phyloP scores from a whole-genome alignment of 2,888 invertebrate genomes.

The Hirtodrosophila trivittata region DNA sequence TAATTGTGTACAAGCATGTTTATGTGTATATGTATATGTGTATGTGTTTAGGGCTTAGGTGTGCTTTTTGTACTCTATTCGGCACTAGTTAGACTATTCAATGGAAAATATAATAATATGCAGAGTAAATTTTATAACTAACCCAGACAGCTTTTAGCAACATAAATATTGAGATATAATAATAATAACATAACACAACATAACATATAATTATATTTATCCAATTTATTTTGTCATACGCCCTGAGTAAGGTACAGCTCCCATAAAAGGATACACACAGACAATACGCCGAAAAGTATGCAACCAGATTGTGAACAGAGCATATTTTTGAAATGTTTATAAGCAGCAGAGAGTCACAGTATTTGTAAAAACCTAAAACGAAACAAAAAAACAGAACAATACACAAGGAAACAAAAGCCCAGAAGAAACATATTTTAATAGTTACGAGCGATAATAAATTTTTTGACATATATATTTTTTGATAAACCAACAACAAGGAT shows the following conservation, averaged over 20 bases:
- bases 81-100: conserved; percentile 65
- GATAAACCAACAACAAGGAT: conserved; percentile 48
- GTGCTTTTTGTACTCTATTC: conserved; percentile 68
- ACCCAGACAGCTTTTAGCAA: conserved; percentile 58
- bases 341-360: conserved; percentile 47
- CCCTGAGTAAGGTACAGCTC: conserved; percentile 27
- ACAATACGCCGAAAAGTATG: conserved; percentile 72
- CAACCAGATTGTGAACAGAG: conserved; percentile 73
- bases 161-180: conserved; percentile 3
- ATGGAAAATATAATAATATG: conserved; percentile 38
- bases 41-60: conserved; percentile 48
- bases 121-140: conserved; percentile 50
- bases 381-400: conserved; percentile 19
- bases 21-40: conserved; percentile 34
- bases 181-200: not conserved
- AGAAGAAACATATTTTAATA: conserved; percentile 49
- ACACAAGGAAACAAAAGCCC: conserved; percentile 21
- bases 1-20: conserved; percentile 26
- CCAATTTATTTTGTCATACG: conserved; percentile 44
- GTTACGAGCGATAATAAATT: conserved; percentile 54
- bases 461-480: conserved; percentile 72
- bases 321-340: conserved; percentile 79
- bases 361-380: conserved; percentile 55
- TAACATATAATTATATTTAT: conserved; percentile 16
- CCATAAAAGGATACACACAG: conserved; percentile 56